phyloP scores from a whole-genome alignment of 2,797 vertebrate species.

The Steatocranus sp. region DNA sequence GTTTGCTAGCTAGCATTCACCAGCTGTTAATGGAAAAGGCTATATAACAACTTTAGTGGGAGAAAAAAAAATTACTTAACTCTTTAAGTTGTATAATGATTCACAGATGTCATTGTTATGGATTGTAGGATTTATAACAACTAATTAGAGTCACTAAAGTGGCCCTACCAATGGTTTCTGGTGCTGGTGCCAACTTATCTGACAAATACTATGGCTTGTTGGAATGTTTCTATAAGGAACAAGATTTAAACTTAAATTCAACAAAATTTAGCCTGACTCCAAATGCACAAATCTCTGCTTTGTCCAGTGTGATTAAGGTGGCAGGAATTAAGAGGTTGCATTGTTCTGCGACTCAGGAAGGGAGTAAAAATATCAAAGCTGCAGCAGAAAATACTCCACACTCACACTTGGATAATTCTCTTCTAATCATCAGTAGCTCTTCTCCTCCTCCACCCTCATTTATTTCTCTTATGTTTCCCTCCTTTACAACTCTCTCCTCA shows the following conservation, averaged over 20 bases:
- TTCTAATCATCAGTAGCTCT: constrained; percentile 65
- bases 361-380: not conserved
- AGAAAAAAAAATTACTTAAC: not conserved
- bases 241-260: not conserved
- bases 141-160: not conserved
- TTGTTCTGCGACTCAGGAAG: not conserved
- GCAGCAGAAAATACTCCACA: not conserved
- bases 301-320: not conserved
- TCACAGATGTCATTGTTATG: not conserved
- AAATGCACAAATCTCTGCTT: not conserved
- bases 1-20: not conserved
- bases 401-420: constrained; percentile 73
- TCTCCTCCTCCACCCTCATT: constrained; percentile 54
- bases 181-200: not conserved
- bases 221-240: not conserved
- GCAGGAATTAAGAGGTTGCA: not conserved
- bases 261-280: not conserved
- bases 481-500: constrained; percentile 46
- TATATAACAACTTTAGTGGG: not conserved
- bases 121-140: not conserved
- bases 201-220: not conserved
- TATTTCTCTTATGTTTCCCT: constrained; percentile 45
- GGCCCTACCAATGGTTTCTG: not conserved
- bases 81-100: not conserved
- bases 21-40: not conserved